Percentiles rank a stretch among this genome's conserved stretches.
These are phyloP conservation scores for Nemopilema nomurai DNA, from an alignment of 30 jellyfish, hydroid and myxozoan genomes.

Conservation along the genomic window DNA sequence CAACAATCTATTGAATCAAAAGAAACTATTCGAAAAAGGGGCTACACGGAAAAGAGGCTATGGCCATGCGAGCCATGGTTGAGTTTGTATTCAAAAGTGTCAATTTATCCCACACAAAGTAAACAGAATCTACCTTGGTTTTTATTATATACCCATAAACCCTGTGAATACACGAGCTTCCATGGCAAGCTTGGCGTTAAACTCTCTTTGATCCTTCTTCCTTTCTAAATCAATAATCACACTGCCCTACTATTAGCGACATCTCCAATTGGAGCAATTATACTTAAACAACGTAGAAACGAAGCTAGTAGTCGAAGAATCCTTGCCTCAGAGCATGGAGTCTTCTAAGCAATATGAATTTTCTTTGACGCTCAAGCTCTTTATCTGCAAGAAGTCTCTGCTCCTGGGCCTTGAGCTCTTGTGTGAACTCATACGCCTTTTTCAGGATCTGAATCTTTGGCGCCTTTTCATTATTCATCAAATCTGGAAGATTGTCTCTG, in stretches of 20 bases:
- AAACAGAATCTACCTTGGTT: too few relatives aligned
- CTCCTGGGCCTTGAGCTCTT: conserved; percentile 45
- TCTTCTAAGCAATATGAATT: conserved; percentile 45
- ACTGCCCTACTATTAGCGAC: not conserved
- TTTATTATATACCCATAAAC: too few relatives aligned
- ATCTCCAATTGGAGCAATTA: not conserved
- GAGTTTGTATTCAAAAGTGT: too few relatives aligned
- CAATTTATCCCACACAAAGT: too few relatives aligned
- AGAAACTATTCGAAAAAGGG: too few relatives aligned
- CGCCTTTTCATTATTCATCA: conserved; percentile 48
- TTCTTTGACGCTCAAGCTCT: conserved; percentile 39
- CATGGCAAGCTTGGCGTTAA: not conserved
- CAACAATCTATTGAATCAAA: too few relatives aligned
- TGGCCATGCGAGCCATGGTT: not conserved
- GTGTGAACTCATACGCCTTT: conserved; percentile 54
- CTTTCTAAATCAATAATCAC: not conserved
- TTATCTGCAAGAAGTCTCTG: conserved; percentile 38
- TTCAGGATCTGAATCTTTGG: conserved; percentile 66
- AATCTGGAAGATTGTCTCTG: conserved; percentile 57
- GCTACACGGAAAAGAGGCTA: not conserved
- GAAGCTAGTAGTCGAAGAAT: conserved; percentile 41
- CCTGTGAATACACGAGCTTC: too few relatives aligned
- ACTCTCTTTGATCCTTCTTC: not conserved
- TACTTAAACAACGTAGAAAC: not conserved
- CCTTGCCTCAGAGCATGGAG: conserved; percentile 58